Evolutionary conservation across 2,797 vertebrate species (phyloP).

Genomic region (Macropodus opercularis): DNA sequence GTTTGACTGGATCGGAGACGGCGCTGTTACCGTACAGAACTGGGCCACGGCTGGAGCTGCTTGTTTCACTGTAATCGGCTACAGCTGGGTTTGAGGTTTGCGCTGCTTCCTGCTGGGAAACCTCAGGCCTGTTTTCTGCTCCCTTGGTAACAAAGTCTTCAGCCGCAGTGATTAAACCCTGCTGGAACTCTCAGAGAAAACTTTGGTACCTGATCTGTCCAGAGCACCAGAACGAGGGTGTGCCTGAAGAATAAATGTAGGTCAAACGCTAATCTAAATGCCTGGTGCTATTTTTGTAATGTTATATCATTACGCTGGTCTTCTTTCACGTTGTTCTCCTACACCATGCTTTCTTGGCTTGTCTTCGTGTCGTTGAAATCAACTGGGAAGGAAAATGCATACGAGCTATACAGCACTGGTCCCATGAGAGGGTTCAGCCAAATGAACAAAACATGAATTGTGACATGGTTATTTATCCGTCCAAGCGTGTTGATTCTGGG

Average conservation of each 20-base stretch:
- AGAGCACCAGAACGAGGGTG: neutral
- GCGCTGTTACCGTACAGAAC: constrained; percentile 1
- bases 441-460: too few relatives aligned
- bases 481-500: too few relatives aligned
- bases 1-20: neutral
- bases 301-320: neutral
- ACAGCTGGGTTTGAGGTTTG: constrained; percentile 38
- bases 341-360: neutral
- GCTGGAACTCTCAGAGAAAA: constrained; percentile 23
- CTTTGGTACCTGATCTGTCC: constrained; percentile 1
- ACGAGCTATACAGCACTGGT: too few relatives aligned
- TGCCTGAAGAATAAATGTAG: constrained; percentile 36
- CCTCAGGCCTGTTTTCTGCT: constrained; percentile 44
- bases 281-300: constrained; percentile 1
- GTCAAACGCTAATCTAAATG: constrained; percentile 15
- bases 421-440: too few relatives aligned
- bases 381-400: too few relatives aligned
- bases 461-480: too few relatives aligned
- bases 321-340: neutral
- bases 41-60: constrained; percentile 8
- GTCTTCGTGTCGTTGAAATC: too few relatives aligned
- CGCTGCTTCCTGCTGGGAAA: constrained; percentile 50
- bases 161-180: constrained; percentile 35
- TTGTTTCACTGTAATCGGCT: constrained; percentile 31
- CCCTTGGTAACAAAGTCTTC: constrained; percentile 41